Evolutionary conservation across 2,113 vertebrate species (phyloP).

Genomic region (Carassius auratus): DNA sequence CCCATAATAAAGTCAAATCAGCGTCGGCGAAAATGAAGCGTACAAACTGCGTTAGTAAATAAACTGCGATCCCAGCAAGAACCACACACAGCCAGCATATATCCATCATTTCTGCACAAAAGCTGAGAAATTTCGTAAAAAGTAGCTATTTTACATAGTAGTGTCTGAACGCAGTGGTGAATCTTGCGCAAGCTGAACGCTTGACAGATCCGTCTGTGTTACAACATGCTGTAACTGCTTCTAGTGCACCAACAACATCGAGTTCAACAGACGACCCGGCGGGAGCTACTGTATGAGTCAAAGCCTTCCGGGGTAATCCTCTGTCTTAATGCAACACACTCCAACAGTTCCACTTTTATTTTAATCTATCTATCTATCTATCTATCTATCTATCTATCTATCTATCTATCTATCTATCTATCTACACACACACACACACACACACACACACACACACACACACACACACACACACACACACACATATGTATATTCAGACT

Average conservation of each 20-base stretch:
- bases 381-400: too few species aligned
- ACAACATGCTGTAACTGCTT: not conserved
- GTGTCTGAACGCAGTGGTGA: not conserved
- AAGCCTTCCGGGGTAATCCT: not conserved
- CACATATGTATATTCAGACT: too few species aligned
- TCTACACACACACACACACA: too few species aligned
- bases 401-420: too few species aligned
- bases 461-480: too few species aligned
- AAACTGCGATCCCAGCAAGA: conserved; percentile 54
- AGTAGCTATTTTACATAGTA: not conserved
- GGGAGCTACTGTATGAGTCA: not conserved
- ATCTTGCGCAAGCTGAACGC: not conserved
- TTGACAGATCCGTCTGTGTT: not conserved
- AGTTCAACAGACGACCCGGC: not conserved
- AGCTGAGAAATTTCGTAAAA: not conserved
- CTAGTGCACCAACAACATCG: not conserved
- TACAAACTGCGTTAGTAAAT: conserved; percentile 67
- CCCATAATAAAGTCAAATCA: conserved; percentile 86
- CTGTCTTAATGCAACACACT: not conserved
- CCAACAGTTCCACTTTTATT: not conserved
- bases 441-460: too few species aligned
- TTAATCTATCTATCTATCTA: too few species aligned
- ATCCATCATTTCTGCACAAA: not conserved
- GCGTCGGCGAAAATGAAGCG: conserved; percentile 80
- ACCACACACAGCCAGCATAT: conserved; percentile 22